These are phyloP conservation scores for Hypanus sabinus DNA, from an alignment of 2,113 vertebrate genomes.

Conservation along the genomic window DNA sequence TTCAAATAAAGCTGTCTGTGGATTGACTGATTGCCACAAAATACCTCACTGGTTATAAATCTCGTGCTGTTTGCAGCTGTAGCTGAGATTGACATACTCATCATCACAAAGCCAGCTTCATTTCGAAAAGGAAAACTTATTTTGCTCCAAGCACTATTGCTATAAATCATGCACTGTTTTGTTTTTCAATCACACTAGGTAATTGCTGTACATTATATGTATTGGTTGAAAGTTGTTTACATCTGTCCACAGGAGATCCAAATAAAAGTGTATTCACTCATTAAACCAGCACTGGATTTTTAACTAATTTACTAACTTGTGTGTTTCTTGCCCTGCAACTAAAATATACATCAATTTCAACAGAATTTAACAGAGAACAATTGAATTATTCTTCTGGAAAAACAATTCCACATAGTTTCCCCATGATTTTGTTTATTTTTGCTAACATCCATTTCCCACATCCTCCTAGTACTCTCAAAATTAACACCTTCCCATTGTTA, in stretches of 20 bases:
- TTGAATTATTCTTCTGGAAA: neutral
- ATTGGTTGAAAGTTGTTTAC: neutral
- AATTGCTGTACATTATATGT: neutral
- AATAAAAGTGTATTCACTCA: neutral
- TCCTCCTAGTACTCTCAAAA: neutral
- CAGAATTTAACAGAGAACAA: neutral
- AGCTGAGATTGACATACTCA: constrained; percentile 3
- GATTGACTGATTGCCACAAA: neutral
- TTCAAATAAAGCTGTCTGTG: neutral
- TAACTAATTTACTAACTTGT: neutral
- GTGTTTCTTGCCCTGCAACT: neutral
- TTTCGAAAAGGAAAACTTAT: neutral
- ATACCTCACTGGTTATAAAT: constrained; percentile 2
- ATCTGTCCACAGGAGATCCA: neutral
- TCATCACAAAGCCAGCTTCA: neutral
- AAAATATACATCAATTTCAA: neutral
- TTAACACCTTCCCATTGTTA: neutral
- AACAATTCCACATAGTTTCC: neutral
- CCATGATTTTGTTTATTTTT: neutral
- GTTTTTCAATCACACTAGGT: constrained; percentile 11
- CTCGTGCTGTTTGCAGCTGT: neutral
- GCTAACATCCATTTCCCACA: neutral
- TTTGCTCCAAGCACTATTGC: neutral
- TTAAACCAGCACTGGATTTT: neutral
- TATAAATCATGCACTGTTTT: constrained; percentile 4